Base-by-base conservation (phyloP, 2,888 invertebrate species). In the Hyposoter didymator region DNA sequence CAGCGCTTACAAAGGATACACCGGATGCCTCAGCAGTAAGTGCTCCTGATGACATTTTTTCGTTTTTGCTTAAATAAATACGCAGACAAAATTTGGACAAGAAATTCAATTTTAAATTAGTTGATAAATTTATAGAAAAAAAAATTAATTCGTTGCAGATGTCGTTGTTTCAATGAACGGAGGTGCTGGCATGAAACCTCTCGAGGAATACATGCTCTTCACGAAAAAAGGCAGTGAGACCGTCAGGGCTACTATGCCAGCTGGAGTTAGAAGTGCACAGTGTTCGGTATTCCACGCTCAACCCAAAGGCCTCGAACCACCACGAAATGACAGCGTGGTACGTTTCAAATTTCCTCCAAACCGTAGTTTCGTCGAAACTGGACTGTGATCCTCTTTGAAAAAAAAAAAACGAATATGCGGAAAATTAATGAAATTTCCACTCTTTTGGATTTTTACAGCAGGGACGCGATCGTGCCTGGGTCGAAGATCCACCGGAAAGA, bases 131-230 rank as follows among this genome's bases (percentile, higher is more conserved):
- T 14, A 17, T n/a, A 8, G 19, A 4, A 0, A 39, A 0, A 39
- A 39, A 28, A 39, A 67, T 35, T 0, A 84, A 6, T 49, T 66
- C 0, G 14, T 52, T 69, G 22, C 94, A 98, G 98, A 98, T 93
- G 97, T 98, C 69, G 96, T 97, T 88, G 96, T 98, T 84, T 96
- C 97, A 94, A 96, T 98, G 84, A 98, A 98, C 92, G 96, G 96
- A 28, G 92, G 91, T 10, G 90, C 93, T 6, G 93, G 91, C 81
- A 98, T 98, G 97, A 97, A 97, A 91, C 98, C 98, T 0, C 94
- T 98, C 70, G 98, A 98, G 93, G 98, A 98, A 91, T 98, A 98
- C 93, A 98, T 98, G 98, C 94, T 98, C n/a, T 98, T 97, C 93
- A 97, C 97, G 4, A 97, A 97, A 90, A 96, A 96, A 17, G 97